phyloP scores from a whole-genome alignment of 2,797 vertebrate genomes.

The Thalassophryne amazonica region DNA sequence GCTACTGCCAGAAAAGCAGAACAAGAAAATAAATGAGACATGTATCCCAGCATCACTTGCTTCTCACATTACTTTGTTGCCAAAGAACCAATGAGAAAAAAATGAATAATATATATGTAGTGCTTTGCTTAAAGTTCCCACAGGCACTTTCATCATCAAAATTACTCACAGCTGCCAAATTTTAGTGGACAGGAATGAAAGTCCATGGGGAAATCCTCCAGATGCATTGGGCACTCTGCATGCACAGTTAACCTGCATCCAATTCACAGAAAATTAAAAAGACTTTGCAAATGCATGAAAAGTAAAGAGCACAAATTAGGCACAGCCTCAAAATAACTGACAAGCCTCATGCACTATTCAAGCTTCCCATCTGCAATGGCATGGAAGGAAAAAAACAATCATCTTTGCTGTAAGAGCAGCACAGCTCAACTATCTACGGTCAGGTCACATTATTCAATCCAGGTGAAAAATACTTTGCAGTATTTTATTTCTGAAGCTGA shows the following conservation, averaged over 20 bases:
- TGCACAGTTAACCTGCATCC: slow-evolving; percentile 94
- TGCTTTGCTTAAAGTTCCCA: slow-evolving; percentile 42
- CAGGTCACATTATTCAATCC: slow-evolving; percentile 1
- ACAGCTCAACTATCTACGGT: slow-evolving; percentile 2
- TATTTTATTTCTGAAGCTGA: slow-evolving; percentile 7
- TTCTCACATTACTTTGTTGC: slow-evolving; percentile 16
- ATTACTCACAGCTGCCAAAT: slow-evolving; percentile 99
- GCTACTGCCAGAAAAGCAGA: slow-evolving; percentile 20
- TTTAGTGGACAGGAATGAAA: slow-evolving; percentile 98
- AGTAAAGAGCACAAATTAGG: slow-evolving; percentile 50
- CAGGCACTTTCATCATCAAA: slow-evolving; percentile 42
- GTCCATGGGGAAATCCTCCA: slow-evolving; percentile 99
- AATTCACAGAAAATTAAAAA: slow-evolving; percentile 56
- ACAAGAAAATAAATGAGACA: too few relatives aligned
- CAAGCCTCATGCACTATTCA: slow-evolving; percentile 50
- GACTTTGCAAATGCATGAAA: slow-evolving; percentile 54
- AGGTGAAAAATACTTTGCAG: background rate
- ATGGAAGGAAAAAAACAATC: slow-evolving; percentile 35
- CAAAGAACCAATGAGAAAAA: slow-evolving; percentile 25
- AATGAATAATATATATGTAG: slow-evolving; percentile 13
- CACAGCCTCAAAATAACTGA: slow-evolving; percentile 2
- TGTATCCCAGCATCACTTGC: slow-evolving; percentile 36
- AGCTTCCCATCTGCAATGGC: slow-evolving; percentile 45
- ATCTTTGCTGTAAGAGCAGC: slow-evolving; percentile 19
- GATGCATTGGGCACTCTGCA: slow-evolving; percentile 99